These are phyloP conservation scores for Micropterix aruncella DNA, from an alignment of 2,888 invertebrate genomes.

Conservation along the genomic window DNA sequence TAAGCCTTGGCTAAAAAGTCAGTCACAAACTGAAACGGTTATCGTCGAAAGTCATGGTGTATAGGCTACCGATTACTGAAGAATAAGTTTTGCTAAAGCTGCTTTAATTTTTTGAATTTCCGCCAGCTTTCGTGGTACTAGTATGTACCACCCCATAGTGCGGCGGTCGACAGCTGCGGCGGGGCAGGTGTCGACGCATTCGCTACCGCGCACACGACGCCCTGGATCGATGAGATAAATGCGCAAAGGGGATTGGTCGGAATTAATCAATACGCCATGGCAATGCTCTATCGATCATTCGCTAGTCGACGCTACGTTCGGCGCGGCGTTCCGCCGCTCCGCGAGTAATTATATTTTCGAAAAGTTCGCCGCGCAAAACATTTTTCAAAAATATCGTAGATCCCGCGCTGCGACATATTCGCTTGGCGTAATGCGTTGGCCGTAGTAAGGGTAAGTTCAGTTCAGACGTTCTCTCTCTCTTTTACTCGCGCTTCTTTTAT, in stretches of 20 bases:
- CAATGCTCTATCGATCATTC: conserved; percentile 59
- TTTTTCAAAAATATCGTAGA: not conserved
- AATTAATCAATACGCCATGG: conserved; percentile 54
- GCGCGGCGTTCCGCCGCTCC: conserved; percentile 24
- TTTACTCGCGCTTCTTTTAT: not conserved
- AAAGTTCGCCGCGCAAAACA: not conserved
- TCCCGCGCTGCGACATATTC: conserved; percentile 13
- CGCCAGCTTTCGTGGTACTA: too few species aligned
- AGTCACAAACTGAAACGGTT: too few species aligned
- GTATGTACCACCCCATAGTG: too few species aligned
- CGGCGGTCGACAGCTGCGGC: conserved; percentile 20
- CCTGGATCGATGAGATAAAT: conserved; percentile 60
- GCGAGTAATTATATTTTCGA: conserved; percentile 11
- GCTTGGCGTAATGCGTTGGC: not conserved
- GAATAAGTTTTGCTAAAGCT: too few species aligned
- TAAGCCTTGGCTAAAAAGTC: too few species aligned
- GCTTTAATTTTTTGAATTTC: too few species aligned
- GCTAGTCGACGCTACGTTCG: conserved; percentile 37
- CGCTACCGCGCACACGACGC: conserved; percentile 9
- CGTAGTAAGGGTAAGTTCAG: not conserved
- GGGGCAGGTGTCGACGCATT: not conserved
- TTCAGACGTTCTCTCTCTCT: not conserved
- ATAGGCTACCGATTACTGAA: too few species aligned
- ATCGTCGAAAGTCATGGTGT: too few species aligned
- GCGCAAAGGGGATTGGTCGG: conserved; percentile 57